Evolutionary conservation across 1,140 invertebrate genomes (phyloP).

Genomic region (Forficula auricularia): DNA sequence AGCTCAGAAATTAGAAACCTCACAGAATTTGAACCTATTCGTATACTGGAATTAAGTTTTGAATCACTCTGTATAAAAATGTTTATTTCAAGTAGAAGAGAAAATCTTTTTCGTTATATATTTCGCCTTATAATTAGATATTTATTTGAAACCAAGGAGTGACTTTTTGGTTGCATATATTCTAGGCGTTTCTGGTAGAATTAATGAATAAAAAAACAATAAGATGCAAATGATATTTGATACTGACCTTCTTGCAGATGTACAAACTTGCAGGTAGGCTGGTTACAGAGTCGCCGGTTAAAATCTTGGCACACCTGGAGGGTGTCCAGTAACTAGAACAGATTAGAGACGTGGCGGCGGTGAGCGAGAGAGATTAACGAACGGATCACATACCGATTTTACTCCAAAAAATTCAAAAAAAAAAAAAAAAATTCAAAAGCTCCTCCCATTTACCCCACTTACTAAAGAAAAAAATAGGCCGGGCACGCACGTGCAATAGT

Average conservation of each 20-base stretch:
- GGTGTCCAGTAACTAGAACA: slow-evolving; percentile 96
- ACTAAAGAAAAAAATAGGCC: slow-evolving; percentile 12
- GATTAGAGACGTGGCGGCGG: slow-evolving; percentile 21
- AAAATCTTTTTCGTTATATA: too few relatives aligned
- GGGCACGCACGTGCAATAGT: slow-evolving; percentile 10
- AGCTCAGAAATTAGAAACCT: too few relatives aligned
- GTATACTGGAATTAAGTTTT: too few relatives aligned
- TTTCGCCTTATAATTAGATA: too few relatives aligned
- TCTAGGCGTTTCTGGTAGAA: too few relatives aligned
- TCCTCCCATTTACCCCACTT: slow-evolving; percentile 1
- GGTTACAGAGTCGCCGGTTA: slow-evolving; percentile 88
- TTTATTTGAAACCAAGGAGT: too few relatives aligned
- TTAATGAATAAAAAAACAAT: too few relatives aligned
- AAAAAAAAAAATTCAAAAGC: slow-evolving; percentile 2
- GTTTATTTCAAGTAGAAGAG: too few relatives aligned
- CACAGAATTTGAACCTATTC: too few relatives aligned
- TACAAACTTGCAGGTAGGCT: slow-evolving; percentile 88
- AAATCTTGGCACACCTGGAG: slow-evolving; percentile 99
- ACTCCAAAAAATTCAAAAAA: slow-evolving; percentile 9
- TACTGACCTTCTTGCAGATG: slow-evolving; percentile 90
- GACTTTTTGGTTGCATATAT: too few relatives aligned
- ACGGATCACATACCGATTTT: slow-evolving; percentile 7
- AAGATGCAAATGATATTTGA: too few relatives aligned
- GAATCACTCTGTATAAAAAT: too few relatives aligned
- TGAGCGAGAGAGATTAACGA: slow-evolving; percentile 10